phyloP scores from a whole-genome alignment of 2,113 vertebrate species.

The Benitochromis conjunctus region DNA sequence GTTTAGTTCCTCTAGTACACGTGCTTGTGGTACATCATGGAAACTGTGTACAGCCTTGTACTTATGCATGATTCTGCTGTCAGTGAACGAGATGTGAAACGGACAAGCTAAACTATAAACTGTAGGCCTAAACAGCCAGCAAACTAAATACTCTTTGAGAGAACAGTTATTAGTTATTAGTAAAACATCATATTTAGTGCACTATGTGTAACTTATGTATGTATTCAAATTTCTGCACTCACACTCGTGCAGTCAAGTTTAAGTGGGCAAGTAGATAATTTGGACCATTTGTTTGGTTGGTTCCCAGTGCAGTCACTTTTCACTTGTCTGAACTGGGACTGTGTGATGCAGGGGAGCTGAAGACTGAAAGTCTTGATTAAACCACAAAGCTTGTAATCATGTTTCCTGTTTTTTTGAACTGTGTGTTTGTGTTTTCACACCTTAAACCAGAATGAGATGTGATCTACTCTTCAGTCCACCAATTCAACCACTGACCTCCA shows the following conservation, averaged over 20 bases:
- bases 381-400: background rate
- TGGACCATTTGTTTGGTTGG: rapidly evolving
- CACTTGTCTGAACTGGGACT: rapidly evolving
- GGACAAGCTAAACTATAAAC: rapidly evolving
- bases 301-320: background rate
- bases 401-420: background rate
- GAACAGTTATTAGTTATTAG: too few species aligned
- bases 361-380: background rate
- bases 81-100: rapidly evolving
- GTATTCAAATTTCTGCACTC: too few species aligned
- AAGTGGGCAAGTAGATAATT: too few species aligned
- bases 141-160: background rate
- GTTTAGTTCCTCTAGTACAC: background rate
- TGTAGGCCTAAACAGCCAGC: rapidly evolving
- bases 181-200: too few species aligned
- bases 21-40: background rate
- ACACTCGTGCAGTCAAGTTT: too few species aligned
- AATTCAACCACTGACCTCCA: background rate
- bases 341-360: background rate
- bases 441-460: background rate
- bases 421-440: background rate
- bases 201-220: too few species aligned
- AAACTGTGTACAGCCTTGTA: rapidly evolving
- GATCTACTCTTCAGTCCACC: background rate
- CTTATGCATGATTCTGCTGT: rapidly evolving